Percentiles rank a stretch among this genome's conserved stretches.
Evolutionary conservation across 2,888 invertebrate species (phyloP).

Genomic region (Prosapia bicincta): DNA sequence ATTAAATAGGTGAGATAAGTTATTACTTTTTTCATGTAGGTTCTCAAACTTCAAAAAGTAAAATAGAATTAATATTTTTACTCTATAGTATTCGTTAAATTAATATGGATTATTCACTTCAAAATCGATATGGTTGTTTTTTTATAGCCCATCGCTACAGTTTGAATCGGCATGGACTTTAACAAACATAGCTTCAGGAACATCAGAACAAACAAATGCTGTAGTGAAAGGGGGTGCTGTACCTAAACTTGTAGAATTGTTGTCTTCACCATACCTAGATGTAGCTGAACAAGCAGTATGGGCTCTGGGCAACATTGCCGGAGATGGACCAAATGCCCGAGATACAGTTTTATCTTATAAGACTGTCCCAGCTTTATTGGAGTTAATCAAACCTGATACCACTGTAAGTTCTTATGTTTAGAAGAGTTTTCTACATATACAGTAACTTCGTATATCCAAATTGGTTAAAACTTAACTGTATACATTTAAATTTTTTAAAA

Average conservation of each 20-base stretch:
- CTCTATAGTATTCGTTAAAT: too few species aligned
- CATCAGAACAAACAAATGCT: slow-evolving; percentile 82
- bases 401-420: too few species aligned
- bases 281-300: slow-evolving; percentile 93
- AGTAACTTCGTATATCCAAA: too few species aligned
- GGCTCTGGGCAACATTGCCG: slow-evolving; percentile 98
- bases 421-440: too few species aligned
- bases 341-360: slow-evolving; percentile 74
- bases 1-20: too few species aligned
- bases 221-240: slow-evolving; percentile 87
- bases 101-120: too few species aligned
- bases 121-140: too few species aligned
- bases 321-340: slow-evolving; percentile 76
- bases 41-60: too few species aligned
- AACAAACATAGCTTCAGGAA: slow-evolving; percentile 96
- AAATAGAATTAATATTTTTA: too few species aligned
- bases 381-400: slow-evolving; percentile 60
- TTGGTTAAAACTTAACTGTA: too few species aligned
- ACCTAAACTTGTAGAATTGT: slow-evolving; percentile 70
- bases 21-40: too few species aligned
- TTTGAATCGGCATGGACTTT: slow-evolving; percentile 98
- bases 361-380: slow-evolving; percentile 67
- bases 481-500: too few species aligned
- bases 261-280: slow-evolving; percentile 62
- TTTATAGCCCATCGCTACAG: slow-evolving; percentile 68